These are phyloP conservation scores for Babyrousa celebensis DNA, from an alignment of 2,797 vertebrate species.

Conservation along the genomic window DNA sequence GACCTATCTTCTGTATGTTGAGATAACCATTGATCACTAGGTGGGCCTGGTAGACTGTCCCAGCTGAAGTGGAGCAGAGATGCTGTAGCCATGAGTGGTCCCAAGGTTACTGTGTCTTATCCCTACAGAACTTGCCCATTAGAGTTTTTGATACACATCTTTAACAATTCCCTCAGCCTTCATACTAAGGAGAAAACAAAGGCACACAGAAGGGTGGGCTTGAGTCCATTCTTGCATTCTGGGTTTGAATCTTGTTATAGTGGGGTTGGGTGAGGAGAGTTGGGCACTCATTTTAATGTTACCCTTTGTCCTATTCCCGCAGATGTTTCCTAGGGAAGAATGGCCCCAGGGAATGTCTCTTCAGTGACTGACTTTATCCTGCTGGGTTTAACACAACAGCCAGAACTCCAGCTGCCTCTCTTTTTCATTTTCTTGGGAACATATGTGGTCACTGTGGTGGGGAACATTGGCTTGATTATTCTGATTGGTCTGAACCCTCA, in stretches of 20 bases:
- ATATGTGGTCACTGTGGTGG: constrained; percentile 65
- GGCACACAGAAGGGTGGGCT: background rate
- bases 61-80: background rate
- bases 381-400: too few species aligned
- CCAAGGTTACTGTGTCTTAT: background rate
- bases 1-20: background rate
- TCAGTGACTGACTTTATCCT: background rate
- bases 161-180: background rate
- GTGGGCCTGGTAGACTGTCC: background rate
- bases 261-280: background rate
- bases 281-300: background rate
- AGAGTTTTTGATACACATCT: background rate
- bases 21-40: background rate
- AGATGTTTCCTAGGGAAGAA: background rate
- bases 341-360: constrained; percentile 48
- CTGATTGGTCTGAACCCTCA: constrained; percentile 69
- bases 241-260: background rate
- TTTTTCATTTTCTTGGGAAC: constrained; percentile 70
- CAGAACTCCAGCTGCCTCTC: background rate
- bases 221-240: background rate
- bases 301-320: background rate
- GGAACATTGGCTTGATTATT: constrained; percentile 74
- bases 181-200: background rate
- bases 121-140: background rate
- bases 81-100: background rate